Base-by-base conservation (phyloP, 2,888 invertebrate species). In the Eledone cirrhosa region DNA sequence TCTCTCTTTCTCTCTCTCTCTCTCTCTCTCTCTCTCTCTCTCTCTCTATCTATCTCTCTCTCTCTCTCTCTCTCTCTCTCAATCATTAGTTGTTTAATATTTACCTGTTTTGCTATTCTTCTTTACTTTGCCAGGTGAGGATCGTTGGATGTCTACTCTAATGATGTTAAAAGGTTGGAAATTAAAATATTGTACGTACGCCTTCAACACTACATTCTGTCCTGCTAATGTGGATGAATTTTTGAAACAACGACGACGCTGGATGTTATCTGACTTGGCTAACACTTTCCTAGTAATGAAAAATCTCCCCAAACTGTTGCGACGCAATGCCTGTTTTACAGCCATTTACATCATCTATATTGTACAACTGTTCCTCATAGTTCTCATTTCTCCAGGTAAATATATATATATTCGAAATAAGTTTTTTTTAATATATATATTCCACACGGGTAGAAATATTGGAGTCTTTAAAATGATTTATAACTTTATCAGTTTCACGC, bases 121-220 rank as follows among this genome's bases (percentile, higher is more conserved):
- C 27, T 24, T 31, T 69, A 13, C 3, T 22, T 33, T 69, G 16
- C 31, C 76, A 86, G 86, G 86, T 16, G 86, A 86, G 59, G 86
- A 86, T 79, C 83, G 86, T 0, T 86, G 86, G 86, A 85, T 86
- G 85, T 84, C 84, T 29, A 86, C 86, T 1, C 80, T 86, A 53
- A 85, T 86, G 85, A 86, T 86, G 86, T 82, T 84, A 69, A 78
- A 85, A 63, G 86, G 86, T 19, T 86, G 86, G 86, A 82, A 83
- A 33, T 79, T 86, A n/a, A 82, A 84, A 24, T 86, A 84, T 81
- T 83, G 82, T 13, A 83, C 85, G 14, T 85, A 85, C 77, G 85
- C 84, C 16, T 80, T 80, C 22, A 86, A 86, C 82, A 84, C 83
- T 14, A 86, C 86, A 3, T 85, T 80, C 80, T 86, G 86, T 75